phyloP scores from a whole-genome alignment of 1,140 invertebrate genomes.

The Acromyrmex echinatior region DNA sequence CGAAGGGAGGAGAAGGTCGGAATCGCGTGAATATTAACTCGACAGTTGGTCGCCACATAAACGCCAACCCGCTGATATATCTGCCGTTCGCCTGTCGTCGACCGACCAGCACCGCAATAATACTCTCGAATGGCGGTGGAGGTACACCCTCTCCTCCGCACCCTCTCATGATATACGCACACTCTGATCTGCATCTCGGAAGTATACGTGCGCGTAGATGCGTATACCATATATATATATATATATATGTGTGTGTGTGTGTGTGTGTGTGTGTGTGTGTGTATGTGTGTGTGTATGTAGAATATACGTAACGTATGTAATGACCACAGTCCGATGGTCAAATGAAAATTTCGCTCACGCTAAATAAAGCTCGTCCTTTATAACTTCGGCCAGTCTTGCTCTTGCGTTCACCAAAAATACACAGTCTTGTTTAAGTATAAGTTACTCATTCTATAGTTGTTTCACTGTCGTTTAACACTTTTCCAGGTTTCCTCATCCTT shows the following conservation, averaged over 20 bases:
- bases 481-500: neutral
- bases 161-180: slow-evolving; percentile 61
- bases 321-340: slow-evolving; percentile 20
- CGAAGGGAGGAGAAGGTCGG: slow-evolving; percentile 41
- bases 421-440: neutral
- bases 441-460: neutral
- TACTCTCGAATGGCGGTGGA: slow-evolving; percentile 69
- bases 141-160: slow-evolving; percentile 44
- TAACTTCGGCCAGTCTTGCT: slow-evolving; percentile 46
- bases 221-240: neutral
- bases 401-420: slow-evolving; percentile 43
- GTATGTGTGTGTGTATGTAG: too few relatives aligned
- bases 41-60: slow-evolving; percentile 81
- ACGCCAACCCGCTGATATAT: slow-evolving; percentile 80
- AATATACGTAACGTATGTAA: slow-evolving; percentile 8
- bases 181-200: slow-evolving; percentile 9
- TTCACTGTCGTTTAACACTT: neutral
- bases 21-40: slow-evolving; percentile 81
- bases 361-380: slow-evolving; percentile 62
- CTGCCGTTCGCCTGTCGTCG: slow-evolving; percentile 36
- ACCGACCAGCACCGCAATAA: slow-evolving; percentile 72
- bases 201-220: slow-evolving; percentile 17
- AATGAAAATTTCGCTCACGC: slow-evolving; percentile 73
- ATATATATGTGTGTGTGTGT: too few relatives aligned
- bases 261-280: too few relatives aligned